phyloP scores from a whole-genome alignment of 2,113 vertebrate species.

The Nothocercus julius region DNA sequence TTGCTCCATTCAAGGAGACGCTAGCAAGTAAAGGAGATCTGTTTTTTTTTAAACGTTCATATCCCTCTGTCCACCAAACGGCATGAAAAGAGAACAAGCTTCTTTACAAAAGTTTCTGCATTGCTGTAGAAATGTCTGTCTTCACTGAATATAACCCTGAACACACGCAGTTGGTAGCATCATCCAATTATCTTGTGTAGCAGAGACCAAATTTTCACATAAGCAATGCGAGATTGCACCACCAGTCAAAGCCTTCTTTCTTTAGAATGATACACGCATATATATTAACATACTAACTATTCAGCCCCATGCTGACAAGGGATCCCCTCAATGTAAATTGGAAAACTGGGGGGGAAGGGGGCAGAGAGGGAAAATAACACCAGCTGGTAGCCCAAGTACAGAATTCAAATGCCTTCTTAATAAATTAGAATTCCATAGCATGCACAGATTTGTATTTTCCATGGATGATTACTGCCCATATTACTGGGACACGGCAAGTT shows the following conservation, averaged over 20 bases:
- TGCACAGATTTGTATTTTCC: not conserved
- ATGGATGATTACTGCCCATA: not conserved
- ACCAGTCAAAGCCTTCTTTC: not conserved
- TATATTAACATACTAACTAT: not conserved
- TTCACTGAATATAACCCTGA: not conserved
- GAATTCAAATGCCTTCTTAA: not conserved
- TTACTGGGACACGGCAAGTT: not conserved
- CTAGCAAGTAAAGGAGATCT: not conserved
- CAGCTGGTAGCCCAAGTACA: not conserved
- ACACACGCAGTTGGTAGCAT: not conserved
- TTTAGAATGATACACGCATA: not conserved
- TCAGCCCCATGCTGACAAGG: not conserved
- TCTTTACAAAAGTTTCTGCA: rapidly evolving
- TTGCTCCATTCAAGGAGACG: not conserved
- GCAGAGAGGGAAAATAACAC: too few relatives aligned
- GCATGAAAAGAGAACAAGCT: not conserved
- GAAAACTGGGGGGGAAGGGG: not conserved
- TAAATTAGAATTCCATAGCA: not conserved
- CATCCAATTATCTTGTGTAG: not conserved
- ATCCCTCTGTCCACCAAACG: not conserved
- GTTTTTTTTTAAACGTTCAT: not conserved
- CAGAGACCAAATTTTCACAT: not conserved
- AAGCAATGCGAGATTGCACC: not conserved
- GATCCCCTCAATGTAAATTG: not conserved
- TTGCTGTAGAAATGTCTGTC: not conserved